Percentiles rank a stretch among this genome's conserved stretches.
These are phyloP conservation scores for Sinocyclocheilus anophthalmus DNA, from an alignment of 2,113 vertebrate species.

Conservation along the genomic window DNA sequence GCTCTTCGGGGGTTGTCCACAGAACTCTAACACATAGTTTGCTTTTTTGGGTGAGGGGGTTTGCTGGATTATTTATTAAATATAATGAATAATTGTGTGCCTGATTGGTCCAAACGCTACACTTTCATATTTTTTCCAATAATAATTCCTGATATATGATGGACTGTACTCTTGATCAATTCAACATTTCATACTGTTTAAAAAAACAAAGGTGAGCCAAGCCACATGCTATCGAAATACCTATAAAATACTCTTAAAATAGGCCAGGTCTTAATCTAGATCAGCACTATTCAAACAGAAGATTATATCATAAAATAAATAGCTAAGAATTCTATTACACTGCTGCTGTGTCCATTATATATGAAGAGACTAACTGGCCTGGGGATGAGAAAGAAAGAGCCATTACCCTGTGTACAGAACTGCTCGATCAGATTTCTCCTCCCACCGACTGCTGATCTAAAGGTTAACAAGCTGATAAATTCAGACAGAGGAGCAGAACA, in stretches of 20 bases:
- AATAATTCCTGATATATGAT: neutral
- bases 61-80: too few species aligned
- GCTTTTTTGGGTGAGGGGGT: too few species aligned
- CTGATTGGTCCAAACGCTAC: too few species aligned
- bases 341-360: conserved; percentile 10
- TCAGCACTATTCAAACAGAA: neutral
- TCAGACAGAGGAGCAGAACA: conserved; percentile 41
- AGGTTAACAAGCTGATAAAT: conserved; percentile 55
- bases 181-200: neutral
- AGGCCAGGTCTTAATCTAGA: neutral
- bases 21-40: too few species aligned
- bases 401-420: conserved; percentile 26
- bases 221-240: neutral
- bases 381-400: conserved; percentile 25
- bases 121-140: conserved; percentile 8
- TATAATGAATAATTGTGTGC: too few species aligned
- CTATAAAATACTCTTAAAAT: neutral
- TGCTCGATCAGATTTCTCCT: conserved; percentile 45
- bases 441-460: conserved; percentile 44
- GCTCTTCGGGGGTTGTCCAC: too few species aligned
- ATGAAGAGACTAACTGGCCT: conserved; percentile 19
- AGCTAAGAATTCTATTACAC: conserved; percentile 55
- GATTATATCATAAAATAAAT: conserved; percentile 45
- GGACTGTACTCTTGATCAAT: neutral
- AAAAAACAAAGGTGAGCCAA: neutral